Evolutionary conservation across 2,113 vertebrate genomes (phyloP).

Genomic region (Tachysurus vachellii): DNA sequence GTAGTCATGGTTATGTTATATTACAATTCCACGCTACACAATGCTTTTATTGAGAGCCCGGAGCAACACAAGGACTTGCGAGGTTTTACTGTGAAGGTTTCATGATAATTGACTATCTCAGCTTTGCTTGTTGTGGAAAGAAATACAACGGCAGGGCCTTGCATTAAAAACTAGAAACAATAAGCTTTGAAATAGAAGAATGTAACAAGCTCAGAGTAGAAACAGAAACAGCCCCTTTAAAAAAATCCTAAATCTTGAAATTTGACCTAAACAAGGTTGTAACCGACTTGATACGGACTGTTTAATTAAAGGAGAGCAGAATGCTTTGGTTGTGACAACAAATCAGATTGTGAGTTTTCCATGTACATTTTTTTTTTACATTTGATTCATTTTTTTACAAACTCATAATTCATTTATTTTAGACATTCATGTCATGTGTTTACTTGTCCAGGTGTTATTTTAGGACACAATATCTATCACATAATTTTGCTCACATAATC

Average conservation of each 20-base stretch:
- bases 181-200: slow-evolving; percentile 29
- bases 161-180: slow-evolving; percentile 21
- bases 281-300: background rate
- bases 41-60: slow-evolving; percentile 27
- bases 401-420: background rate
- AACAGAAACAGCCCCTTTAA: background rate
- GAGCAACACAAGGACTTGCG: slow-evolving; percentile 43
- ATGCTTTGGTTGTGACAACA: background rate
- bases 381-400: background rate
- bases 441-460: background rate
- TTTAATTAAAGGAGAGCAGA: background rate
- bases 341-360: background rate
- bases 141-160: slow-evolving; percentile 29
- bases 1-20: slow-evolving; percentile 34
- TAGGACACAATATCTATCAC: background rate
- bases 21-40: slow-evolving; percentile 29
- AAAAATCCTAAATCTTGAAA: background rate
- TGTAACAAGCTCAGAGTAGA: slow-evolving; percentile 3
- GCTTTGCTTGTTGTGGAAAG: slow-evolving; percentile 38
- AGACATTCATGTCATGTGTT: background rate
- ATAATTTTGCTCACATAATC: background rate
- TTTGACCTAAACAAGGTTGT: slow-evolving; percentile 1
- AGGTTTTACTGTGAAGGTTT: slow-evolving; percentile 49
- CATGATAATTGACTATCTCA: slow-evolving; percentile 32
- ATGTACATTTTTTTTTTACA: background rate